Conservation (phyloP, 2,113 vertebrate genomes). For the Peromyscus leucopus region DNA sequence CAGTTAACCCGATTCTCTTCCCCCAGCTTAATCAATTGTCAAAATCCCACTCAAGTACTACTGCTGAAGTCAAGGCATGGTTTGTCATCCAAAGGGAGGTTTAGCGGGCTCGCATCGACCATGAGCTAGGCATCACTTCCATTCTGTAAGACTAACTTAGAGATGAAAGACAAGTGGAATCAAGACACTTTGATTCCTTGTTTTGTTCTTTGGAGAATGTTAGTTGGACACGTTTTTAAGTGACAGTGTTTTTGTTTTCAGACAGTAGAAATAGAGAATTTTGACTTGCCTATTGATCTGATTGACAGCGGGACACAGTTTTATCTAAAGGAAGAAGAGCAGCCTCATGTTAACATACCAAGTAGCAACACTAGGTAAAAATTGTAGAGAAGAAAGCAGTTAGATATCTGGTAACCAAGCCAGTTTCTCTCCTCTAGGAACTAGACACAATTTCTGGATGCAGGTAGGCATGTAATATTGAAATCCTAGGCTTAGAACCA, state of each 20-base stretch:
- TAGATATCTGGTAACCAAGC: not conserved
- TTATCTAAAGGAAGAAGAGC: slow-evolving; percentile 40
- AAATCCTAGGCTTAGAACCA: slow-evolving; percentile 2
- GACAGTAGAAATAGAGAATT: slow-evolving; percentile 21
- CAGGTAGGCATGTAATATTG: not conserved
- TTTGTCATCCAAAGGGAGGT: not conserved
- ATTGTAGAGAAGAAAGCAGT: slow-evolving; percentile 29
- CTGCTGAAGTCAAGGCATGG: not conserved
- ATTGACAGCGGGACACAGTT: slow-evolving; percentile 53
- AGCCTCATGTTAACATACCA: not conserved
- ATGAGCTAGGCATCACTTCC: not conserved
- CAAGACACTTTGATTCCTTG: slow-evolving; percentile 49
- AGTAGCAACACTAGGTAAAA: slow-evolving; percentile 30
- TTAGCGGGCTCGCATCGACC: not conserved
- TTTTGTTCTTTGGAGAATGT: slow-evolving; percentile 66
- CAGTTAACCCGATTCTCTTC: not conserved
- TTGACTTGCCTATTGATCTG: slow-evolving; percentile 49
- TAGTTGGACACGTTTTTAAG: slow-evolving; percentile 16
- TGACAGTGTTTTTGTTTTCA: slow-evolving; percentile 49
- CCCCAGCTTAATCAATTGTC: slow-evolving; percentile 55
- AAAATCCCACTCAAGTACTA: slow-evolving; percentile 11
- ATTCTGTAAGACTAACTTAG: not conserved
- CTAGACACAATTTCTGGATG: not conserved
- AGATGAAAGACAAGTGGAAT: not conserved
- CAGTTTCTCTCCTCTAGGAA: not conserved